Percentiles rank a stretch among this genome's conserved stretches.
phyloP scores from a whole-genome alignment of 2,888 invertebrate genomes.

The Cosmia trapezina region DNA sequence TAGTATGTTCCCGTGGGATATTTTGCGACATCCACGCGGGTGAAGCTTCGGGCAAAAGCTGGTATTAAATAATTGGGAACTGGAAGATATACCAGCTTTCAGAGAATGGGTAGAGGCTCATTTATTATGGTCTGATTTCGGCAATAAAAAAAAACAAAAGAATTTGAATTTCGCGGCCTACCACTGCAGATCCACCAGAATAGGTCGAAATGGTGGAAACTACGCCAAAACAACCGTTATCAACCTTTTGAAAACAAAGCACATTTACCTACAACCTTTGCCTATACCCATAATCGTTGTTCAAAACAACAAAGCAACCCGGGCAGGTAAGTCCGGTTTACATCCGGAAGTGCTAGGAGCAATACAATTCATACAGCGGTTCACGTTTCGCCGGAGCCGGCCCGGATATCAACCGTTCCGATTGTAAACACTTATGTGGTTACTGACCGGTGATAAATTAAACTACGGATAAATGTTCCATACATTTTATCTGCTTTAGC shows the following conservation, averaged over 20 bases:
- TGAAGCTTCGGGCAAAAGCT: too few species aligned
- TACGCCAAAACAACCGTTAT: background rate
- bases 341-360: constrained; percentile 33
- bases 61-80: too few species aligned
- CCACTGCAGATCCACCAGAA: too few species aligned
- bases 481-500: background rate
- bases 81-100: background rate
- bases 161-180: too few species aligned
- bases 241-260: constrained; percentile 1
- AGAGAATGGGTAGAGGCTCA: background rate
- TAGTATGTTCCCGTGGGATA: too few species aligned
- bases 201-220: background rate
- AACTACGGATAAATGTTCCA: background rate
- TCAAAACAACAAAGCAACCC: constrained; percentile 26
- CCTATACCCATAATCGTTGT: background rate
- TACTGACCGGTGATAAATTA: constrained; percentile 4
- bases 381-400: constrained; percentile 28
- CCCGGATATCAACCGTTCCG: constrained; percentile 40
- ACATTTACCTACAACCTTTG: background rate
- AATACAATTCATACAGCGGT: constrained; percentile 19
- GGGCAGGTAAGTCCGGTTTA: constrained; percentile 15
- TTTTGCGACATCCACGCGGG: too few species aligned
- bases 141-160: too few species aligned
- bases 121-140: too few species aligned
- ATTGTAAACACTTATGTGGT: constrained; percentile 41